Conservation (phyloP, 2,797 vertebrate species). For the Poeciliopsis paucimaculata region DNA sequence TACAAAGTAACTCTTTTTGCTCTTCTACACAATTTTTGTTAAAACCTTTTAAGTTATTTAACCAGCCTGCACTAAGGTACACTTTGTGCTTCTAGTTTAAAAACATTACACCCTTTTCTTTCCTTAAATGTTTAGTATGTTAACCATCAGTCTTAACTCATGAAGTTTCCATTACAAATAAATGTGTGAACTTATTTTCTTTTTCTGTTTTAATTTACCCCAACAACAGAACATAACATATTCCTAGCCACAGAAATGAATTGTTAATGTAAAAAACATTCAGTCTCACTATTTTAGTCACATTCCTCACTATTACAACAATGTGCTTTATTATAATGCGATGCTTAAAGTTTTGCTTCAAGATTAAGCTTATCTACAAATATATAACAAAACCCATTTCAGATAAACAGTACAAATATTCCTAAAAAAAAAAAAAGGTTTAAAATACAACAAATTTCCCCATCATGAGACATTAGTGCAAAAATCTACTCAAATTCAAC, state of each 20-base stretch:
- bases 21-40: neutral
- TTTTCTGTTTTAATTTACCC: neutral
- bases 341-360: neutral
- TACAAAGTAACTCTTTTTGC: neutral
- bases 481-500: neutral
- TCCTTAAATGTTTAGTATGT: neutral
- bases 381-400: neutral
- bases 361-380: neutral
- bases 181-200: neutral
- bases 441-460: fast-evolving
- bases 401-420: neutral
- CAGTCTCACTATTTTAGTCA: neutral
- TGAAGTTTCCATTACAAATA: neutral
- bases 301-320: neutral
- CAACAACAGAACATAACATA: neutral
- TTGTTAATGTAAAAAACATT: neutral
- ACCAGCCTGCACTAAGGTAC: neutral
- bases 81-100: neutral
- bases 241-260: neutral
- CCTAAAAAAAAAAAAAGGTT: neutral
- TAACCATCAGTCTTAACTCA: neutral
- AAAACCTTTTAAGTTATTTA: neutral
- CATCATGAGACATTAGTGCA: neutral
- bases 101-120: no score
- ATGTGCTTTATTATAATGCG: no score